A percentile compares a stretch with the other conserved stretches of the same genome.
Conservation (phyloP, 1,140 invertebrate genomes). For the Brachionus sp. region DNA sequence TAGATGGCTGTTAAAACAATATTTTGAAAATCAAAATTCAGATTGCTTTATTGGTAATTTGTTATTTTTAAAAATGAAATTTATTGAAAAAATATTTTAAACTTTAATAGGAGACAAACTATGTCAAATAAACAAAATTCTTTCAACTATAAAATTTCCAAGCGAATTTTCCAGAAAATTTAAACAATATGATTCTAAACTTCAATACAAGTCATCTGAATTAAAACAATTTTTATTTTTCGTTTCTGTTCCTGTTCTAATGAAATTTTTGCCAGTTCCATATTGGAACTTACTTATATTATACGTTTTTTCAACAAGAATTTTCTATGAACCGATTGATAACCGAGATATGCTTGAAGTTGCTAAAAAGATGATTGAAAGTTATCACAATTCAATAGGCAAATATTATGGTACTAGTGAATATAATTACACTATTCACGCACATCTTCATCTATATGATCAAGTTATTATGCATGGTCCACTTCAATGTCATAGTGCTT, state of each 20-base stretch:
- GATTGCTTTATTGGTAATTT: neutral
- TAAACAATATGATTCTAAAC: neutral
- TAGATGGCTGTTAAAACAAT: neutral
- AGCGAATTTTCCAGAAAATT: neutral
- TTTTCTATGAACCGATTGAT: neutral
- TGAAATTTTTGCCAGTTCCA: neutral
- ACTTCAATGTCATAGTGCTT: constrained; percentile 7
- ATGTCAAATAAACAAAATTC: neutral
- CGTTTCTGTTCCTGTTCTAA: neutral
- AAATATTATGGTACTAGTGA: neutral
- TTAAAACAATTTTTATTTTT: neutral
- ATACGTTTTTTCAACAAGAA: neutral
- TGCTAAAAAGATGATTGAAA: neutral
- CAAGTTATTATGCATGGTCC: neutral
- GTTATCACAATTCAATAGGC: neutral
- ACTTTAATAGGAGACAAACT: neutral
- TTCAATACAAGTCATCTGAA: neutral
- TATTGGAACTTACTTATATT: neutral
- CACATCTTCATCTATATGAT: neutral
- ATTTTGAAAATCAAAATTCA: neutral
- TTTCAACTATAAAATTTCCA: neutral
- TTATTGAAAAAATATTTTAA: neutral
- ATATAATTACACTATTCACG: neutral
- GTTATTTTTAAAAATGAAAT: neutral
- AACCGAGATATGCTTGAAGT: neutral